Evolutionary conservation across 2,888 invertebrate genomes (phyloP), one percentile per base, ranked within the genome.

Genomic region (Silvanus unidentatus): DNA sequence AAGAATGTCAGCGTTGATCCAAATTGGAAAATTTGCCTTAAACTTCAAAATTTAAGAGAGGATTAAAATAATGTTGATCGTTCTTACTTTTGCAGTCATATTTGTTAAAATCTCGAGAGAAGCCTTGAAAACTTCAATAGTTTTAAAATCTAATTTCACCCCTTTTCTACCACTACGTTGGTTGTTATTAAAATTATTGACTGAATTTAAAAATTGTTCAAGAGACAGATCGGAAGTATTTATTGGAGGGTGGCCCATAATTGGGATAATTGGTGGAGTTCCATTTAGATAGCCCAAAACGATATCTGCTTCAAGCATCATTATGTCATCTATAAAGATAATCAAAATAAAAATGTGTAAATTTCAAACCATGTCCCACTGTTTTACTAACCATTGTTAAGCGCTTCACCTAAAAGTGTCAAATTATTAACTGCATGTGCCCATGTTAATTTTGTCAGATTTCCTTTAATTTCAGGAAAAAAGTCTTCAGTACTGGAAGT

Each of bases 251-350:
- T 93, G 91, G 0, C 84, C 91, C 93, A 95, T 93, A 34, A 94
- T 78, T 0, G 93, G 91, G 22, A 27, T 8, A 5, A 37, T 28
- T 0, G 69, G 65, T 1, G 57, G 65, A 30, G 77, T 78, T 2
- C 57, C 63, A 22, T 77, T 77, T 35, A 81, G 46, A 27, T 72
- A 77, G 10, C 90, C 89, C 41, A 89, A 59, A 5, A 84, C 77
- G 16, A 94, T 80, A 66, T 94, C 94, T 0, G 88, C 92, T 73
- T 94, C 93, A 46, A 94, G 73, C 87, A 93, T 92, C 69, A 84
- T 79, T 28, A 61, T 49, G 12, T 48, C 40, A 39, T 47, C 61
- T 62, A 41, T 29, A 58, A 57, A 42, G 14, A 27, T 40, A 29
- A 43, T 5, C n/a, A 43, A 16, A 34, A 28, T 9, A 30, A 16